These are phyloP conservation scores for Nyctibius grandis DNA, from an alignment of 2,797 vertebrate species.

Conservation along the genomic window DNA sequence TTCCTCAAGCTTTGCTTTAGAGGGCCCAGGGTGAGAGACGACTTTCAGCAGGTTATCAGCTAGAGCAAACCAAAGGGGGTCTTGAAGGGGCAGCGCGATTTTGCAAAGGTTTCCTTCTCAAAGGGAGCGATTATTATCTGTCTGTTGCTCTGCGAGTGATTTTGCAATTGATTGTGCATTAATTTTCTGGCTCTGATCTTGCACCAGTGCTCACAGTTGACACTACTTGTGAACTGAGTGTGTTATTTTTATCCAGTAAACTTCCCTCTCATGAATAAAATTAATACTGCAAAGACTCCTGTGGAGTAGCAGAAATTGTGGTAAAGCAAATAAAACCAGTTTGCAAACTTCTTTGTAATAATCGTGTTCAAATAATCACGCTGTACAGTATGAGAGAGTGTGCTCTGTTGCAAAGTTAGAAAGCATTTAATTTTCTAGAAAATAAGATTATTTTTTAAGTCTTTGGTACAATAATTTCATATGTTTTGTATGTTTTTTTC, in stretches of 20 bases:
- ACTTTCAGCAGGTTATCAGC: neutral
- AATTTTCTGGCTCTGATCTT: slow-evolving; percentile 8
- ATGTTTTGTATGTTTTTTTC: neutral
- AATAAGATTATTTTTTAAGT: neutral
- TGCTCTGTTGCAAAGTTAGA: neutral
- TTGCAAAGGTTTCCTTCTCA: neutral
- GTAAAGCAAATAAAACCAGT: neutral
- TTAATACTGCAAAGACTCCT: neutral
- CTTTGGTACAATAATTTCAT: neutral
- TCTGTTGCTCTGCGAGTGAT: neutral
- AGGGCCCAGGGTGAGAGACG: neutral
- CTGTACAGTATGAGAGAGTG: neutral
- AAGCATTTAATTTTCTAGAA: neutral
- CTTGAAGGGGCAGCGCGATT: neutral
- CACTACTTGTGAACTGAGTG: neutral
- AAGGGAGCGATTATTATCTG: neutral
- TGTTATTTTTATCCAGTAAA: neutral
- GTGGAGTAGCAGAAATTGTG: neutral
- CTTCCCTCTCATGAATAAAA: neutral
- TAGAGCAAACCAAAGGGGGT: neutral
- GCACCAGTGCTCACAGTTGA: neutral
- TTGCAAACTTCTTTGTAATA: neutral
- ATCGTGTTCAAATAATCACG: neutral
- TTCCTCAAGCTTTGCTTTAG: neutral
- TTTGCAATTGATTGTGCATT: slow-evolving; percentile 36